A percentile compares a stretch with the other conserved stretches of the same genome.
Evolutionary conservation across 1,140 invertebrate species (phyloP).

Genomic region (Eumaeus atala): DNA sequence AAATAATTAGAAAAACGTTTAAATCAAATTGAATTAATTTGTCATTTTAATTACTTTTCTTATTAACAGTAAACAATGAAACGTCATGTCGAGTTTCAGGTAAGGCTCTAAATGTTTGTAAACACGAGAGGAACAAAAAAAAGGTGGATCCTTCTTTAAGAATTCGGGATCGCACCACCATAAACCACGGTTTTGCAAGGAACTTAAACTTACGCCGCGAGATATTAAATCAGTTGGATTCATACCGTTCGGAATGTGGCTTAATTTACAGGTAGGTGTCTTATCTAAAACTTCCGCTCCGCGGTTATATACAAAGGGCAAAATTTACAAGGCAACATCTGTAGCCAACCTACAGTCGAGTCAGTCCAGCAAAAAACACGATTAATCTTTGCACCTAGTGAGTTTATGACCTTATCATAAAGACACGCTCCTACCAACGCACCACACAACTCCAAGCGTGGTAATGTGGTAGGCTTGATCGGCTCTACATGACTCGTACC

Average conservation of each 20-base stretch:
- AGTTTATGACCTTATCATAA: slow-evolving; percentile 18
- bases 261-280: slow-evolving; percentile 19
- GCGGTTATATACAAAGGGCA: not conserved
- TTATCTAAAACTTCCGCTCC: slow-evolving; percentile 7
- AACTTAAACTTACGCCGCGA: slow-evolving; percentile 18
- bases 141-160: slow-evolving; percentile 10
- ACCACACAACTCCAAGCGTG: slow-evolving; percentile 24
- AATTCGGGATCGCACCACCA: slow-evolving; percentile 25
- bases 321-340: not conserved
- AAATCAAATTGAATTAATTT: too few relatives aligned
- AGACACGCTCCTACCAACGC: slow-evolving; percentile 18
- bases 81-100: too few relatives aligned
- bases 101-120: too few relatives aligned
- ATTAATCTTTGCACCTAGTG: slow-evolving; percentile 1
- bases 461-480: slow-evolving; percentile 20
- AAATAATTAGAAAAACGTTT: too few relatives aligned
- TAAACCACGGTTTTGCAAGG: not conserved
- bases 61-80: too few relatives aligned
- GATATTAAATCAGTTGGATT: slow-evolving; percentile 26
- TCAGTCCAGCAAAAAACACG: slow-evolving; percentile 23
- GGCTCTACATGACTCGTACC: slow-evolving; percentile 22
- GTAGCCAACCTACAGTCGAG: slow-evolving; percentile 23
- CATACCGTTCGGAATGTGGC: slow-evolving; percentile 17
- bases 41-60: too few relatives aligned
- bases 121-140: not conserved